phyloP scores from a whole-genome alignment of 1,140 invertebrate species.

The Papilio polytes region DNA sequence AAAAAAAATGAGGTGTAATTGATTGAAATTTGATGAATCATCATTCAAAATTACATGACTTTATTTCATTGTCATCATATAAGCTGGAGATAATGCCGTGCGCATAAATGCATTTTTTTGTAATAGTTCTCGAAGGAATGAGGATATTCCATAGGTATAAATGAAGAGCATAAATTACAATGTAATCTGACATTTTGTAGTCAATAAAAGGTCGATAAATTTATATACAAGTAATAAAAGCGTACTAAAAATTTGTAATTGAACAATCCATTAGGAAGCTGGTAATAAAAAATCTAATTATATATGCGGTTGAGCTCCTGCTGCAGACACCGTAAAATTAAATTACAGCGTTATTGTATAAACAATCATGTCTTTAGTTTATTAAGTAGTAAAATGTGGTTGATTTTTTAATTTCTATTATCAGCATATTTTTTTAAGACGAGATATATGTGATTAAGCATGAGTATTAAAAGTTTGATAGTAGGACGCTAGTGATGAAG shows the following conservation, averaged over 20 bases:
- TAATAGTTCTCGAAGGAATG: too few relatives aligned
- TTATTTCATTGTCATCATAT: too few relatives aligned
- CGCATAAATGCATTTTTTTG: too few relatives aligned
- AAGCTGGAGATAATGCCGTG: too few relatives aligned
- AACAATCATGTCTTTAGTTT: slow-evolving; percentile 47
- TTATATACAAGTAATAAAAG: slow-evolving; percentile 33
- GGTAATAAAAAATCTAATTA: slow-evolving; percentile 44
- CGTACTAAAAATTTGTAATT: background rate
- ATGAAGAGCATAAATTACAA: background rate
- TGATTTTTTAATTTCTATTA: background rate
- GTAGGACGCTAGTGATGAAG: background rate
- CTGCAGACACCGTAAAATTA: slow-evolving; percentile 41
- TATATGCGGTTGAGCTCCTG: slow-evolving; percentile 41
- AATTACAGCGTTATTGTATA: slow-evolving; percentile 42
- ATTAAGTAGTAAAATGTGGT: slow-evolving; percentile 46
- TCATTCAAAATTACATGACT: too few relatives aligned
- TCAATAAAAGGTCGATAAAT: background rate
- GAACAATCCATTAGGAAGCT: slow-evolving; percentile 36
- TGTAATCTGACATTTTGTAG: background rate
- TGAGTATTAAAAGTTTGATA: background rate
- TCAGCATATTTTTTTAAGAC: background rate
- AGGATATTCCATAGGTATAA: too few relatives aligned
- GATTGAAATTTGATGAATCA: too few relatives aligned
- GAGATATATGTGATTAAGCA: background rate
- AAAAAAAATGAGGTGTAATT: too few relatives aligned